Conservation (phyloP, 2,113 vertebrate species). For the Phycodurus eques region DNA sequence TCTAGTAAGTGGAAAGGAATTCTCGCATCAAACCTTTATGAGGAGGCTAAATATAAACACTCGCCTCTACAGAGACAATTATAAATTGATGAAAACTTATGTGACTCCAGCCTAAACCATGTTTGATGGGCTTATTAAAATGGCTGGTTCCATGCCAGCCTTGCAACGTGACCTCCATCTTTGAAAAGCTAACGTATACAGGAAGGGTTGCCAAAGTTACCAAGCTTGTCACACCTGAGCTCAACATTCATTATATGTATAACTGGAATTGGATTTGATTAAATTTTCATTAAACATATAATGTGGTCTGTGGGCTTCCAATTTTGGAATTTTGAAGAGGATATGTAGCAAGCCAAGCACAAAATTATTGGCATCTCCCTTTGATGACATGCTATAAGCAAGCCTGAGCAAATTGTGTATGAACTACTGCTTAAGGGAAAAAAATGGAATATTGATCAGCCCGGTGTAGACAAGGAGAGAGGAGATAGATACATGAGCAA, state of each 20-base stretch:
- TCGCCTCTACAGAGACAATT: constrained; percentile 38
- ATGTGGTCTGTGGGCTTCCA: constrained; percentile 27
- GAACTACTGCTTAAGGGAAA: not conserved
- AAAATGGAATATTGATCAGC: constrained; percentile 15
- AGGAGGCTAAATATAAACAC: constrained; percentile 53
- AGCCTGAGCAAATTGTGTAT: not conserved
- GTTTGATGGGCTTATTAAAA: constrained; percentile 50
- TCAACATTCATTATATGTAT: constrained; percentile 60
- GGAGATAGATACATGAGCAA: constrained; percentile 3
- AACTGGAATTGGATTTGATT: constrained; percentile 68
- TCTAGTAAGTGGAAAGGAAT: constrained; percentile 20
- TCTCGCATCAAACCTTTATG: constrained; percentile 41
- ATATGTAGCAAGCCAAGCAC: constrained; percentile 44
- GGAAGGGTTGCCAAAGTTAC: constrained; percentile 44
- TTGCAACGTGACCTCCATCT: constrained; percentile 51
- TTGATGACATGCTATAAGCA: constrained; percentile 10
- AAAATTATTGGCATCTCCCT: constrained; percentile 45
- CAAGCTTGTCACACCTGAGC: constrained; percentile 50
- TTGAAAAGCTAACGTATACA: constrained; percentile 54
- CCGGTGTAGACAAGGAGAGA: constrained; percentile 2
- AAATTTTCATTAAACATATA: constrained; percentile 58
- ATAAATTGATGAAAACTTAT: constrained; percentile 44
- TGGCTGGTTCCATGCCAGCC: constrained; percentile 31
- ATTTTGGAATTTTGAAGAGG: constrained; percentile 26
- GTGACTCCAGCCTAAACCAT: constrained; percentile 26